Conservation (phyloP, 2,797 vertebrate genomes). For the Apogon hyalosoma region DNA sequence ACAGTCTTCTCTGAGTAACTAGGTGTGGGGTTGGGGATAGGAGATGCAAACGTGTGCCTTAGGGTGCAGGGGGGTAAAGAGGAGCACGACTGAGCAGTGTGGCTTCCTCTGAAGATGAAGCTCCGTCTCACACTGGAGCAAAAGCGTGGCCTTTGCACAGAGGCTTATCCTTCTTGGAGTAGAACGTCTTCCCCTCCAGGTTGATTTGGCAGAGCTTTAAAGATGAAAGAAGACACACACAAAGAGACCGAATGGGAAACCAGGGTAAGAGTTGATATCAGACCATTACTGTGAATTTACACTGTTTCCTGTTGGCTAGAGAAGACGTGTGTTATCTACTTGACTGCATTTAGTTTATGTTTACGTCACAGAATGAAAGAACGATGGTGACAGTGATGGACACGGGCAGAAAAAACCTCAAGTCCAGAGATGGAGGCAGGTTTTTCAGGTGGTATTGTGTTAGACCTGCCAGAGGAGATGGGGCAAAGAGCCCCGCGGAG, state of each 20-base stretch:
- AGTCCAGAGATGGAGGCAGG: conserved; percentile 48
- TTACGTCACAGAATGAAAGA: conserved; percentile 35
- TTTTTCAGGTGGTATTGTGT: conserved; percentile 64
- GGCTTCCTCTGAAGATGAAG: conserved; percentile 62
- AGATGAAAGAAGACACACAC: conserved; percentile 68
- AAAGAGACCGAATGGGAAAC: conserved; percentile 51
- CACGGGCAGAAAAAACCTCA: neutral
- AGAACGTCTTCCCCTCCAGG: conserved; percentile 99
- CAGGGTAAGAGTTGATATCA: conserved; percentile 47
- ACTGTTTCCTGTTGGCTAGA: conserved; percentile 40
- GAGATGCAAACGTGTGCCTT: conserved; percentile 43
- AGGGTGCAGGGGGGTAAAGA: conserved; percentile 36
- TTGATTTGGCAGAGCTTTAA: conserved; percentile 97
- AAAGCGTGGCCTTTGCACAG: conserved; percentile 99
- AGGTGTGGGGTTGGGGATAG: conserved; percentile 54
- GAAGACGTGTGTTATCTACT: conserved; percentile 44
- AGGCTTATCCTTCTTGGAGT: conserved; percentile 99
- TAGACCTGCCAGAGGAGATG: conserved; percentile 43
- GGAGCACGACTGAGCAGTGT: conserved; percentile 37
- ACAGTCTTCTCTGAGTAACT: conserved; percentile 45
- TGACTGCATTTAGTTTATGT: conserved; percentile 39
- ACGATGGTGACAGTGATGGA: conserved; percentile 30
- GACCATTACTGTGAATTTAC: conserved; percentile 51
- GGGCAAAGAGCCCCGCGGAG: conserved; percentile 47
- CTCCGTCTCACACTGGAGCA: conserved; percentile 89